phyloP scores from a whole-genome alignment of 2,888 invertebrate species.

The Bunonema sp. region DNA sequence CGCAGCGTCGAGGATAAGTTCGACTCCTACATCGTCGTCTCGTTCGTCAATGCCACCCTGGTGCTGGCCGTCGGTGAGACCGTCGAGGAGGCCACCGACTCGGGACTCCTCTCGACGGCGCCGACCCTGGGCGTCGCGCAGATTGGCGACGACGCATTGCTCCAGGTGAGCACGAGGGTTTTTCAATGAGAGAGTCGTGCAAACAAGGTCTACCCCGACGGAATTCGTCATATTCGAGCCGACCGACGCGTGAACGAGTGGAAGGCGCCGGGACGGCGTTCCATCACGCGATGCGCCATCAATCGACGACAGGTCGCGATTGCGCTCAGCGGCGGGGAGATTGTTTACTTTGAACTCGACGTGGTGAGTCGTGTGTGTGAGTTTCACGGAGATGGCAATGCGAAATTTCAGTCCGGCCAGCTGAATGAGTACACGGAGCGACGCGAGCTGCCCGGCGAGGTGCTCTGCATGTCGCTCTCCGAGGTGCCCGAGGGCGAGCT shows the following conservation, averaged over 20 bases:
- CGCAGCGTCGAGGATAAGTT: slow-evolving; percentile 79
- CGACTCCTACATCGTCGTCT: slow-evolving; percentile 98
- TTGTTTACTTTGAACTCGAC: slow-evolving; percentile 99
- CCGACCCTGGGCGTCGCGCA: slow-evolving; percentile 95
- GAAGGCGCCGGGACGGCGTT: slow-evolving; percentile 92
- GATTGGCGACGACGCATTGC: slow-evolving; percentile 86
- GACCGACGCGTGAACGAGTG: slow-evolving; percentile 97
- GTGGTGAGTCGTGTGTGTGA: slow-evolving; percentile 58
- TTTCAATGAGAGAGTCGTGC: too few relatives aligned
- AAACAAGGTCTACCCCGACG: slow-evolving; percentile 93
- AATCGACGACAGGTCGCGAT: slow-evolving; percentile 93
- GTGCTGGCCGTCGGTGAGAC: slow-evolving; percentile 98
- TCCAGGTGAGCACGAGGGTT: slow-evolving; percentile 59
- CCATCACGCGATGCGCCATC: slow-evolving; percentile 89
- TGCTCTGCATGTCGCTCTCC: slow-evolving; percentile 92
- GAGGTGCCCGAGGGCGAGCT: slow-evolving; percentile 89
- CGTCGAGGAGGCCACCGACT: slow-evolving; percentile 99
- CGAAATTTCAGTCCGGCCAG: slow-evolving; percentile 67
- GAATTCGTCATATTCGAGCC: slow-evolving; percentile 89
- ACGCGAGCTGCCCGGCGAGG: slow-evolving; percentile 79
- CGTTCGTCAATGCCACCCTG: slow-evolving; percentile 92
- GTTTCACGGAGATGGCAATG: too few relatives aligned
- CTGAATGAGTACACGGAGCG: slow-evolving; percentile 93
- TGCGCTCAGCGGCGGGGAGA: slow-evolving; percentile 64
- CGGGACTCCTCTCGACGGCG: slow-evolving; percentile 92